Conservation (phyloP, 2,888 invertebrate species). For the Microctonus brassicae region DNA sequence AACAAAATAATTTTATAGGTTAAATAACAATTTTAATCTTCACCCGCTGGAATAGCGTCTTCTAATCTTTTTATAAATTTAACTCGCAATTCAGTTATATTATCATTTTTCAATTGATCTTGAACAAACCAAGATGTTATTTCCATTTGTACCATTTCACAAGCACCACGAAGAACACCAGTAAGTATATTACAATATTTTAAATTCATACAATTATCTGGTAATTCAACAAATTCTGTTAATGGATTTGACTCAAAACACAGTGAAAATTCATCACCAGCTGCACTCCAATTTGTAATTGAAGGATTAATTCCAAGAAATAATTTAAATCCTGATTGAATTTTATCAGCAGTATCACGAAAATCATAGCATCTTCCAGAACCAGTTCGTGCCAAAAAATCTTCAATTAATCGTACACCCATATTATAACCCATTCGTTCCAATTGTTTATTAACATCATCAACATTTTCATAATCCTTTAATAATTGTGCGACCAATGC, state of each 20-base stretch:
- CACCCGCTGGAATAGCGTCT: constrained; percentile 98
- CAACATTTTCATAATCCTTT: constrained; percentile 95
- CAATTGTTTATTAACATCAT: constrained; percentile 97
- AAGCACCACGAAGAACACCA: constrained; percentile 91
- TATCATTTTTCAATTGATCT: constrained; percentile 95
- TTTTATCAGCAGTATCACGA: constrained; percentile 96
- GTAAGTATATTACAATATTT: constrained; percentile 95
- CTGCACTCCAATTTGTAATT: constrained; percentile 93
- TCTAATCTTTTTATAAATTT: constrained; percentile 95
- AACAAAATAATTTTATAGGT: constrained; percentile 50
- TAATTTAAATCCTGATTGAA: constrained; percentile 79
- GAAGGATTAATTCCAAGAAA: constrained; percentile 90
- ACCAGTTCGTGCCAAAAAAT: constrained; percentile 93
- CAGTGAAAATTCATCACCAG: constrained; percentile 96
- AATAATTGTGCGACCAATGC: constrained; percentile 97
- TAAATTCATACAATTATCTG: constrained; percentile 83
- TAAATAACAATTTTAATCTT: too few species aligned
- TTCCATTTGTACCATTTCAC: constrained; percentile 99
- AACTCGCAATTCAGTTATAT: constrained; percentile 92
- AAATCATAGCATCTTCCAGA: constrained; percentile 94
- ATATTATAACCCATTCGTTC: constrained; percentile 98
- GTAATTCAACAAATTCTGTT: constrained; percentile 97
- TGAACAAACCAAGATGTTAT: constrained; percentile 94
- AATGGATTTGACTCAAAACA: constrained; percentile 95
- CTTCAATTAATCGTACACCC: constrained; percentile 97